Evolutionary conservation across 2,888 invertebrate species (phyloP), one percentile per base, ranked within the genome.

Genomic region (Megastigmus dorsalis): DNA sequence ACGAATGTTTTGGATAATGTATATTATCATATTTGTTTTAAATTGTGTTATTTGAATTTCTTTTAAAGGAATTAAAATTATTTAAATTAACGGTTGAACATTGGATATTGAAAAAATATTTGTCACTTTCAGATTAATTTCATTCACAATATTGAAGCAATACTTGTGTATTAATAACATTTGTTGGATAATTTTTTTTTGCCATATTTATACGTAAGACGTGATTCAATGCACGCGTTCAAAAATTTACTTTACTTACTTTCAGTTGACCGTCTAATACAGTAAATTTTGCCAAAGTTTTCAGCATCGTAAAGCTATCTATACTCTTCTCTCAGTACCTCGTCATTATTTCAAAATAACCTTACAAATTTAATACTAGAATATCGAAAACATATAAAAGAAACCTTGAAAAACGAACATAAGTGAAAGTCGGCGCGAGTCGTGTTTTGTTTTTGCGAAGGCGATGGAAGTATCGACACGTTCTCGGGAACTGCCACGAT

Each of bases 241-340:
- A n/a, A n/a, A n/a, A n/a, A n/a, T n/a, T n/a, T n/a, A n/a, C 23
- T 23, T 13, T 60, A 73, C 67, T 73, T 62, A 73, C 73, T 67
- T 67, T 67, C 5, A 67, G 36, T 15, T 52, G 48, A 62, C 38
- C 60, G 9, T 67, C 30, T 73, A 50, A 45, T 7, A 52, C 55
- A 54, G 36, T 18, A 5, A 62, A 38, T 62, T 55, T 74, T 13
- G 48, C 45, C 38, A 68, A 54, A 15, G 45, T 30, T 48, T 62
- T 68, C 33, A 74, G 48, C 74, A 66, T 74, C 36, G 4, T 55
- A 10, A 50, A 2, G n/a, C 23, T 18, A 36, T 26, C n/a, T n/a
- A 10, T 41, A 33, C 20, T 55, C 15, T 45, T 18, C 13, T 18
- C 13, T 52, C 9, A 43, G 7, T n/a, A 41, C 7, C 7, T 54